phyloP scores from a whole-genome alignment of 1,140 invertebrate species.

The Pristionchus pacificus region DNA sequence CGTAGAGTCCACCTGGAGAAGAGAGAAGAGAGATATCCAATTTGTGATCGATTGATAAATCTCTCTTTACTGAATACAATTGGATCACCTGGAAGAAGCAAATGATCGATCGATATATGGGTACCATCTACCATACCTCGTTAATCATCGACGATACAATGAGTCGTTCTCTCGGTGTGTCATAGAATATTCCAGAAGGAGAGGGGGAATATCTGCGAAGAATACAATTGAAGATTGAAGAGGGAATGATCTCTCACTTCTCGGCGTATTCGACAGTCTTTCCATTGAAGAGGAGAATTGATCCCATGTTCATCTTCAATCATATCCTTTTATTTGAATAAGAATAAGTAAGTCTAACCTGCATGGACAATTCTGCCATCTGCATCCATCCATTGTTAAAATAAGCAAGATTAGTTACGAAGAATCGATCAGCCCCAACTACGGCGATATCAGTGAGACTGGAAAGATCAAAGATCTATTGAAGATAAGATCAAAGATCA shows the following conservation, averaged over 20 bases:
- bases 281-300: constrained; percentile 17
- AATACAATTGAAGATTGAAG: too few species aligned
- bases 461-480: background rate
- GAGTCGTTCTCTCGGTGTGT: background rate
- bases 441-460: constrained; percentile 1
- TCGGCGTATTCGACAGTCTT: constrained; percentile 8
- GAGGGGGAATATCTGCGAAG: background rate
- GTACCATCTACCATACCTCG: background rate
- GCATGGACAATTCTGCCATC: constrained; percentile 9
- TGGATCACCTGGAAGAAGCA: constrained; percentile 12
- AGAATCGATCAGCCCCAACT: constrained; percentile 15
- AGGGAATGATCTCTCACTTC: constrained; percentile 6
- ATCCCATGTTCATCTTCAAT: constrained; percentile 17
- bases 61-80: constrained; percentile 15
- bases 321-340: too few species aligned
- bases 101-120: background rate
- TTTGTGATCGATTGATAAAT: constrained; percentile 3
- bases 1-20: constrained; percentile 14
- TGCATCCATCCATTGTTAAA: constrained; percentile 1
- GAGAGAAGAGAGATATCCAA: constrained; percentile 13
- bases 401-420: constrained; percentile 17
- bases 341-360: too few species aligned
- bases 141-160: constrained; percentile 17
- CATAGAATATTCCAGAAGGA: background rate
- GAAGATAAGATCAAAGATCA: background rate